These are phyloP conservation scores for Acanthiza pusilla DNA, from an alignment of 2,797 vertebrate genomes.

Conservation along the genomic window DNA sequence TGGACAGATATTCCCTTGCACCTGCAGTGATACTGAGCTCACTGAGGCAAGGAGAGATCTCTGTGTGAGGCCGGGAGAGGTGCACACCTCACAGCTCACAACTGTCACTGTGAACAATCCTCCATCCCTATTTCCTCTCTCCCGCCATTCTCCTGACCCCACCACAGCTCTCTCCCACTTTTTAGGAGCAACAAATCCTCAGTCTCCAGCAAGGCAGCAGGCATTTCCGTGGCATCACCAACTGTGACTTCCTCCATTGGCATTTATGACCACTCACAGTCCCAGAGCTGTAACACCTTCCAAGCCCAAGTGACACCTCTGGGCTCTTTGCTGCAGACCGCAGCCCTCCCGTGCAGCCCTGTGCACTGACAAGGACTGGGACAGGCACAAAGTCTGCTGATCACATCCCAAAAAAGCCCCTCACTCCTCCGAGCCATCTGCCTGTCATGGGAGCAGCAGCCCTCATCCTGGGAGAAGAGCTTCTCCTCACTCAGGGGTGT, in stretches of 20 bases:
- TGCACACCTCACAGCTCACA: not conserved
- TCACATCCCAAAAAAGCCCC: not conserved
- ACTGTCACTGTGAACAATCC: not conserved
- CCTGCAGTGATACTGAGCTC: not conserved
- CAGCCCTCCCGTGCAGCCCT: not conserved
- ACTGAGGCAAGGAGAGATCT: not conserved
- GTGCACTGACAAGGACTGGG: not conserved
- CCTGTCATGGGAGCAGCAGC: not conserved
- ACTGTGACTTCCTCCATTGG: not conserved
- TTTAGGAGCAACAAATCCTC: not conserved
- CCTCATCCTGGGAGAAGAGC: not conserved
- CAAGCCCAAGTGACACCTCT: not conserved
- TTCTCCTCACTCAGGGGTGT: not conserved
- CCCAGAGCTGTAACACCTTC: not conserved
- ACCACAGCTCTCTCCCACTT: not conserved
- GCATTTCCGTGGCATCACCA: not conserved
- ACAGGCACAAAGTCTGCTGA: not conserved
- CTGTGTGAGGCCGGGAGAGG: not conserved
- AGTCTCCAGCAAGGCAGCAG: not conserved
- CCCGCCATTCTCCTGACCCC: not conserved
- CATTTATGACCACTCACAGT: not conserved
- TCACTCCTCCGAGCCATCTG: not conserved
- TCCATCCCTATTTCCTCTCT: not conserved
- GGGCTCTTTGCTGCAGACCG: accelerated
- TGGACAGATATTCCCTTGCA: not conserved